phyloP scores from a whole-genome alignment of 2,113 vertebrate genomes.

The Phycodurus eques region DNA sequence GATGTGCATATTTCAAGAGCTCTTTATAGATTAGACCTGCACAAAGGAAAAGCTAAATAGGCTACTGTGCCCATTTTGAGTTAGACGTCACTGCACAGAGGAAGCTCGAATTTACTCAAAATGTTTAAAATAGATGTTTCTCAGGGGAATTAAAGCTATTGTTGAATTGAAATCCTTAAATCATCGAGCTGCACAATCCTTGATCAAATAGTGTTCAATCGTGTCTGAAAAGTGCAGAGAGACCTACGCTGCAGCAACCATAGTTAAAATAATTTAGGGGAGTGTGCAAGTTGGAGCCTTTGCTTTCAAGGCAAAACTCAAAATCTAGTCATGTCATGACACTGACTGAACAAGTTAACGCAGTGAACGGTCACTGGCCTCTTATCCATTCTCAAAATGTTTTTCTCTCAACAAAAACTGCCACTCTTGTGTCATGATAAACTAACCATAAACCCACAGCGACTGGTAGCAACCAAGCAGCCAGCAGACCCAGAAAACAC shows the following conservation, averaged over 20 bases:
- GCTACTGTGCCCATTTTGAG: conserved; percentile 27
- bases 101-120: conserved; percentile 17
- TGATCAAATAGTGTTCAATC: conserved; percentile 28
- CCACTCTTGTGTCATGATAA: conserved; percentile 11
- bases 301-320: conserved; percentile 18
- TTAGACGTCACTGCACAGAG: conserved; percentile 55
- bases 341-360: conserved; percentile 19
- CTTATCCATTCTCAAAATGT: conserved; percentile 48
- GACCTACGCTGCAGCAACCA: conserved; percentile 4
- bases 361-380: conserved; percentile 35
- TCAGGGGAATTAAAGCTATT: neutral
- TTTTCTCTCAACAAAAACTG: conserved; percentile 22
- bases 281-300: neutral
- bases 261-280: conserved; percentile 33
- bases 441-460: neutral
- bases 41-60: conserved; percentile 15
- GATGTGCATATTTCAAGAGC: conserved; percentile 69
- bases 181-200: conserved; percentile 5
- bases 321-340: conserved; percentile 11
- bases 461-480: conserved; percentile 25
- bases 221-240: conserved; percentile 27
- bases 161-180: conserved; percentile 20
- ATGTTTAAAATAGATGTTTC: conserved; percentile 15
- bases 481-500: conserved; percentile 34
- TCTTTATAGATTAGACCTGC: conserved; percentile 38